Evolutionary conservation across 2,888 invertebrate genomes (phyloP).

Genomic region (Tetranychus truncatus): DNA sequence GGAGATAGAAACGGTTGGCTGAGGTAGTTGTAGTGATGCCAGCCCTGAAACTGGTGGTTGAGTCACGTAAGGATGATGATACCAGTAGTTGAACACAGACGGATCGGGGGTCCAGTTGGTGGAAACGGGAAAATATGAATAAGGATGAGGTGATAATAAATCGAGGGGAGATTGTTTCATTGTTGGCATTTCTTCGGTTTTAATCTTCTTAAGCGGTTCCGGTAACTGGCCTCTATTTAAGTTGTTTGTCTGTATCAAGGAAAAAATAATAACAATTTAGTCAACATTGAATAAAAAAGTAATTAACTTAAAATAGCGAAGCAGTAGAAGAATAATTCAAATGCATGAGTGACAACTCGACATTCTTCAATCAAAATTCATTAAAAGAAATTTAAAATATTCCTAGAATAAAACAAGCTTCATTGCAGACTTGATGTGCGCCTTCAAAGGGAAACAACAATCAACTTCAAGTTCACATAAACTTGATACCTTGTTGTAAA

Average conservation of each 20-base stretch:
- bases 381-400: too few species aligned
- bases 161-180: background rate
- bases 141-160: background rate
- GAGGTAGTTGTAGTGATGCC: too few species aligned
- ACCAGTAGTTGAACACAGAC: conserved; percentile 1
- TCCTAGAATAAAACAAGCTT: too few species aligned
- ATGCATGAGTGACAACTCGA: too few species aligned
- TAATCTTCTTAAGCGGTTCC: conserved; percentile 6
- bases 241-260: background rate
- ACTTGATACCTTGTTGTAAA: too few species aligned
- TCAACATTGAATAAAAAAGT: background rate
- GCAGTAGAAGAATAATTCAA: background rate
- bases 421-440: too few species aligned
- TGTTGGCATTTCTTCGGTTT: conserved; percentile 2
- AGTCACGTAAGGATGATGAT: background rate
- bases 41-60: too few species aligned
- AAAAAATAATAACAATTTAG: background rate
- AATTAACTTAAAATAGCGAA: background rate
- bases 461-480: too few species aligned
- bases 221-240: background rate
- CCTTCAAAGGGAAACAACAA: too few species aligned
- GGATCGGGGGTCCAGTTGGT: conserved; percentile 8
- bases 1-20: too few species aligned
- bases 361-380: too few species aligned
- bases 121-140: background rate